Percentiles rank a stretch among this genome's conserved stretches.
These are phyloP conservation scores for Dromius quadrimaculatus DNA, from an alignment of 2,888 invertebrate genomes.

Conservation along the genomic window DNA sequence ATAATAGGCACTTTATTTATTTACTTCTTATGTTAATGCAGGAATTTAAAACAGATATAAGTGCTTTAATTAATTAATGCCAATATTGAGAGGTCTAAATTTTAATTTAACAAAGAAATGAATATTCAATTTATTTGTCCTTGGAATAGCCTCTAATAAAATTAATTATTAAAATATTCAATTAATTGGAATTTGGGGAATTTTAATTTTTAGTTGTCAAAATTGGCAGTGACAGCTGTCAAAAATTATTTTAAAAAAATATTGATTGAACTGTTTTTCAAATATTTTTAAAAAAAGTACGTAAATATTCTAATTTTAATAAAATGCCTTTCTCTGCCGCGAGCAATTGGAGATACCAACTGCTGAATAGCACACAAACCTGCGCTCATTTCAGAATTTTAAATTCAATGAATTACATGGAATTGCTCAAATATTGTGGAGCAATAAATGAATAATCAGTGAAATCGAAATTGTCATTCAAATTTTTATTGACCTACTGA, in stretches of 20 bases:
- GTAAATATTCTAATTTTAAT: constrained; percentile 5
- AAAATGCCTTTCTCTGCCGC: constrained; percentile 41
- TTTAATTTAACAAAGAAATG: constrained; percentile 1
- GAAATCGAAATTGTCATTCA: constrained; percentile 34
- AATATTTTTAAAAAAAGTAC: constrained; percentile 20
- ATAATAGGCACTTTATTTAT: background rate
- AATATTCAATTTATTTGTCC: constrained; percentile 30
- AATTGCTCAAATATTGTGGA: constrained; percentile 41
- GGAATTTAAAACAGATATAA: background rate
- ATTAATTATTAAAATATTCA: no score
- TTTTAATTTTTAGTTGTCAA: no score
- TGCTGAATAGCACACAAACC: constrained; percentile 20
- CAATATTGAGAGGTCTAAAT: constrained; percentile 4
- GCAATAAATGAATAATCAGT: constrained; percentile 28
- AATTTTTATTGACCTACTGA: background rate
- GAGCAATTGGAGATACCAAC: constrained; percentile 32
- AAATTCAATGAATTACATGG: background rate
- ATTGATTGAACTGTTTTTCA: no score
- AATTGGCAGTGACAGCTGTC: no score
- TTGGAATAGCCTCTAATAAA: constrained; percentile 21
- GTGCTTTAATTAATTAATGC: background rate
- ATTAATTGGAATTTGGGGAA: no score
- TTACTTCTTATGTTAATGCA: background rate
- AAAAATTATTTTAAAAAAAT: no score
- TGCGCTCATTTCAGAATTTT: background rate